Evolutionary conservation across 2,113 vertebrate genomes (phyloP), one percentile per base, ranked within the genome.

Genomic region (Rattus rattus): DNA sequence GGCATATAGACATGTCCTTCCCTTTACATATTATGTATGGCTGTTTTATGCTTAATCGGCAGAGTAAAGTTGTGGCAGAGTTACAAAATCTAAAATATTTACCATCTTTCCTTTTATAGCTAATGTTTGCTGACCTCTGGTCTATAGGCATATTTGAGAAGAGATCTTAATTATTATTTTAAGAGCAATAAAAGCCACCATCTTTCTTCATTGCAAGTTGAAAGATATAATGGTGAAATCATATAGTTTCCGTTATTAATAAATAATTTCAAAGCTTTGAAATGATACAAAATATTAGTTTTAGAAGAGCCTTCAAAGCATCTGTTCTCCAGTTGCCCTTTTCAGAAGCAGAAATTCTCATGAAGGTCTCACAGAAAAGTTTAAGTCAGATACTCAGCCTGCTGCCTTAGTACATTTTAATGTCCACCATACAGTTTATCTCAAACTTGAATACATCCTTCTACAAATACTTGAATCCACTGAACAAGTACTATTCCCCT

Each of bases 61-160:
- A 72, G 69, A 87, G 19, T 72, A 92, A 63, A 90, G 10, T 77
- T 94, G 19, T 95, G 79, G 9, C 7, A 85, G 43, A 52, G n/a
- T 80, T 65, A 93, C 36, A 80, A 88, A 91, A 33, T 80, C 63
- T 93, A 91, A 94, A 94, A 91, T 96, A 88, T 94, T 92, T 79
- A 88, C 30, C 84, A 54, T 63, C 2, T 81, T 49, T 11, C 33
- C 79, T 28, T 59, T 90, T 90, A 84, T 90, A 75, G 39, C 49
- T 90, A 92, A 86, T 65, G 10, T 90, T 81, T 54, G 47, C 47
- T 95, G 43, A 85, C 72, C 47, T 52, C 16, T 87, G 12, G 6
- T 56, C 59, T 88, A 79, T 3, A 90, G 9, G 95, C 20, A 30
- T 76, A 69, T 81, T 96, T 90, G 88, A 92, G 84, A 85, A 94